A percentile compares a stretch with the other conserved stretches of the same genome.
Conservation (phyloP, 2,113 vertebrate genomes). For the Leucosticte australis region DNA sequence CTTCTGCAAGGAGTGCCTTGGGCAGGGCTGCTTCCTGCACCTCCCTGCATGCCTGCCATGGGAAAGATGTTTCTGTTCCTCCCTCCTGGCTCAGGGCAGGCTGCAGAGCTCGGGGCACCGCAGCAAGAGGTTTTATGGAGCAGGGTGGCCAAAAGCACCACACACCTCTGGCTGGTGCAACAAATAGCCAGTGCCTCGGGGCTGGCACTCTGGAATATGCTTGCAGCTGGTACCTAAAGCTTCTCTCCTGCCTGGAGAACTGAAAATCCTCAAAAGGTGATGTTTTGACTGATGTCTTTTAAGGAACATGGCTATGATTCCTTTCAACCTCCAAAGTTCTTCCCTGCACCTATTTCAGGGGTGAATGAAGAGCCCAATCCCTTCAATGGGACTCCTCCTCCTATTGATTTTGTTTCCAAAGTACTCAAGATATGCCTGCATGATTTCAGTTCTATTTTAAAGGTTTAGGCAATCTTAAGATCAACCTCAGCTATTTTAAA, state of each 20-base stretch:
- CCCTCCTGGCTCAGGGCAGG: neutral
- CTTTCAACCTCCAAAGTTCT: neutral
- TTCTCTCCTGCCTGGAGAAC: neutral
- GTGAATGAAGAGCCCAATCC: neutral
- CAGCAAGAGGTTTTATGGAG: rapidly evolving
- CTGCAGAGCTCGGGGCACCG: neutral
- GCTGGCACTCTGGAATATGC: neutral
- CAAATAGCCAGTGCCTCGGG: neutral
- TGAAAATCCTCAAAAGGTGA: neutral
- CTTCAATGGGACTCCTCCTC: neutral
- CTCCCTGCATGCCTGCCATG: rapidly evolving
- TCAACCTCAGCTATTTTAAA: constrained; percentile 9
- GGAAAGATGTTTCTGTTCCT: neutral
- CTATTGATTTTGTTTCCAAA: neutral
- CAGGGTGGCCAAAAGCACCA: neutral
- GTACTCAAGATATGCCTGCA: neutral
- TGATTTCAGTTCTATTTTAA: constrained; percentile 1
- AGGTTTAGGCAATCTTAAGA: neutral
- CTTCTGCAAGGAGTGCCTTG: rapidly evolving
- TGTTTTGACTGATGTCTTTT: neutral
- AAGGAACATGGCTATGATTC: neutral
- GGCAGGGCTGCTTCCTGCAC: neutral
- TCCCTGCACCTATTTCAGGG: neutral
- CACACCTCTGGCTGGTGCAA: neutral
- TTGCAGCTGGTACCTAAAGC: neutral